Evolutionary conservation across 2,888 invertebrate genomes (phyloP), one percentile per base, ranked within the genome.

Genomic region (Habrosyne pyritoides): DNA sequence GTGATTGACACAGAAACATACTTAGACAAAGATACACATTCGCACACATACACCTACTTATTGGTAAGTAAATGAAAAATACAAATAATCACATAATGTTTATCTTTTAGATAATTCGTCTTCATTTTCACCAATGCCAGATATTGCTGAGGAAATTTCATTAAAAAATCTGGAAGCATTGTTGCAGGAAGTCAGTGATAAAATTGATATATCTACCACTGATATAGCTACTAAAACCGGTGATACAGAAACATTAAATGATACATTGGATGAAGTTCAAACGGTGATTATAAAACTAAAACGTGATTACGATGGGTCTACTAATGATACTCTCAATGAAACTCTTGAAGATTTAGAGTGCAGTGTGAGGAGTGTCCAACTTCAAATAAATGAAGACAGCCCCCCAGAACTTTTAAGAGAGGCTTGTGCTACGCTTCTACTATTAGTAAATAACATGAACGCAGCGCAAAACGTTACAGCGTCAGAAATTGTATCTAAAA

Each of bases 301-400:
- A 67, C 73, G 80, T 59, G 87, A 91, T 63, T 88, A 84, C 60
- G 88, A 88, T 61, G 81, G 82, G 36, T 69, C 74, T 54, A 68
- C 69, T 14, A 86, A 83, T 73, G 89, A 91, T 59, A 76, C 83
- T 71, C 83, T 91, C 63, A 88, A 87, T 80, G 92, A 92, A 71
- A 87, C 89, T 77, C 86, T 93, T 67, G 87, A 91, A 67, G 92
- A 92, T 69, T 86, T 92, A 84, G 92, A 92, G 81, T 91, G 91
- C 81, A 89, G 87, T 73, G 89, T 91, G 73, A 89, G 91, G 69
- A 91, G 91, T 81, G 89, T 91, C 4, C 91, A 91, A 66, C 84
- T 91, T 66, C 90, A 89, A 65, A 85, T 91, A 51, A 86, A 84
- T 68, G 91, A 91, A 74, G 82, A 83, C 21, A 87, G 88, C 65